A percentile compares a stretch with the other conserved stretches of the same genome.
Conservation (phyloP, 2,797 vertebrate species). For the Miichthys miiuy region DNA sequence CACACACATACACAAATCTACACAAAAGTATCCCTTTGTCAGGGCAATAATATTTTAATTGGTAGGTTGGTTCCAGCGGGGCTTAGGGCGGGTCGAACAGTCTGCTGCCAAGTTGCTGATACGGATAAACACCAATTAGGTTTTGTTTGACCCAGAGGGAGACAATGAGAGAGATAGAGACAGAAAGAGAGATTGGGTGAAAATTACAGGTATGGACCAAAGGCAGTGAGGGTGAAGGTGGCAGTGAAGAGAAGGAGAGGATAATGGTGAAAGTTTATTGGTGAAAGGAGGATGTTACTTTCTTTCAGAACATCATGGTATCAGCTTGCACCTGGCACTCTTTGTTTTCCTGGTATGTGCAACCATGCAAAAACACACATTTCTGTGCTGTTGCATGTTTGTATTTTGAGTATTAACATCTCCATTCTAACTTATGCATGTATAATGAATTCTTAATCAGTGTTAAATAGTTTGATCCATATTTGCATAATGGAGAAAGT, state of each 20-base stretch:
- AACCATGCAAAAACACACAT: background rate
- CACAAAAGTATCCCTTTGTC: slow-evolving; percentile 21
- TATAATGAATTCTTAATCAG: slow-evolving; percentile 6
- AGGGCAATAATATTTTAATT: slow-evolving; percentile 50
- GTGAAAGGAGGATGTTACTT: background rate
- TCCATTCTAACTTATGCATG: background rate
- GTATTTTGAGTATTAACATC: background rate
- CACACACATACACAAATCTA: background rate
- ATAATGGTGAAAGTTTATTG: background rate
- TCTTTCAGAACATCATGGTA: background rate
- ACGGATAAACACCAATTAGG: slow-evolving; percentile 48
- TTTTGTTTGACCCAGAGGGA: slow-evolving; percentile 6
- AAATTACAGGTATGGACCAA: background rate
- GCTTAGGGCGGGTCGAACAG: slow-evolving; percentile 15
- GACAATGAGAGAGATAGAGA: too few species aligned
- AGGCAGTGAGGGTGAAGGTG: background rate
- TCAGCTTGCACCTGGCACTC: background rate
- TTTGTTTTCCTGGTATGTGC: background rate
- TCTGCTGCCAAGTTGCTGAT: slow-evolving; percentile 38
- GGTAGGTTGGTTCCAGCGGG: slow-evolving; percentile 32
- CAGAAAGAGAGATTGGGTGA: background rate
- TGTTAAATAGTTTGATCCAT: background rate
- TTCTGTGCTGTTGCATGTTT: background rate
- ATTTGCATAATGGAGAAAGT: slow-evolving; percentile 25
- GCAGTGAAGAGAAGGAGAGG: background rate